Evolutionary conservation across 2,797 vertebrate species (phyloP).

Genomic region (Oreochromis grahami): DNA sequence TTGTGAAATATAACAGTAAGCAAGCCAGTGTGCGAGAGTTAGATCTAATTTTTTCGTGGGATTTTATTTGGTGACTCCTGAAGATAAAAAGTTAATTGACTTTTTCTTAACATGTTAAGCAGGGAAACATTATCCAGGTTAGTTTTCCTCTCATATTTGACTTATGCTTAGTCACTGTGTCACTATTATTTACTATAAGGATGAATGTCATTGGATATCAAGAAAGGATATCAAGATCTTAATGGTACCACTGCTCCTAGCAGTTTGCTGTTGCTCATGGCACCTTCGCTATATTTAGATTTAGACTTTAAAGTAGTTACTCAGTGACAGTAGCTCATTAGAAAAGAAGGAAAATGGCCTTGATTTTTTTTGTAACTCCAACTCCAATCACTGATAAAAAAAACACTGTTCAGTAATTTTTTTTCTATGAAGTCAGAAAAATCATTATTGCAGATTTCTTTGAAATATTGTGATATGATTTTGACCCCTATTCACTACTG

Average conservation of each 20-base stretch:
- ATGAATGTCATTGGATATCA: not conserved
- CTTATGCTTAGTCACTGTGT: not conserved
- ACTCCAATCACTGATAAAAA: not conserved
- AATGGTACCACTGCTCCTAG: not conserved
- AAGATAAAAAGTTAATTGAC: not conserved
- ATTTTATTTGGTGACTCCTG: not conserved
- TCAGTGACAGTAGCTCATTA: not conserved
- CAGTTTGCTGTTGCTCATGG: not conserved
- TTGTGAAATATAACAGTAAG: not conserved
- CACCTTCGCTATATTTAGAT: not conserved
- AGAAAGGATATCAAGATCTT: not conserved
- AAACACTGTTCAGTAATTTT: not conserved
- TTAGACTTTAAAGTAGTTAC: not conserved
- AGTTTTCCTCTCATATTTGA: not conserved
- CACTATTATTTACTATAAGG: not conserved
- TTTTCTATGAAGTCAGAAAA: not conserved
- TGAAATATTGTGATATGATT: not conserved
- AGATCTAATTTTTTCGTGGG: fast-evolving
- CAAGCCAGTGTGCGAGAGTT: not conserved
- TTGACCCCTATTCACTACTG: not conserved
- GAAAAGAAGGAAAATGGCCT: not conserved
- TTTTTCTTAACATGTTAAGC: not conserved
- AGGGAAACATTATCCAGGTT: not conserved
- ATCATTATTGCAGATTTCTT: not conserved
- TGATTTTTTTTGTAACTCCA: not conserved